Percentiles rank a stretch among this genome's conserved stretches.
phyloP scores from a whole-genome alignment of 2,797 vertebrate species.

The Mormyrus proboscirostris region DNA sequence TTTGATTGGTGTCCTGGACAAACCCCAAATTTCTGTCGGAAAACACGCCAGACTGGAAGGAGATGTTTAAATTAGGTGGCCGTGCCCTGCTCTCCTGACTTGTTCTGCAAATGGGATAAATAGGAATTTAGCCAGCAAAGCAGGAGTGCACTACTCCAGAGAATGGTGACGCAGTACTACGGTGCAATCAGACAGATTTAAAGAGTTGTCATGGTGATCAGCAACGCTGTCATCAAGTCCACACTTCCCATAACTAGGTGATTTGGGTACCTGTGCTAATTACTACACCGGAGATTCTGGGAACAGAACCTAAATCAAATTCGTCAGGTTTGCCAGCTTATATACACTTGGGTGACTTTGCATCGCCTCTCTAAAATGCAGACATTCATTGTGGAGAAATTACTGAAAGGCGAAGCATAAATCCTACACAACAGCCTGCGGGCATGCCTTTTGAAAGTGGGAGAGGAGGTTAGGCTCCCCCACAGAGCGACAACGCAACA shows the following conservation, averaged over 20 bases:
- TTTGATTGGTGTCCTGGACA: slow-evolving; percentile 55
- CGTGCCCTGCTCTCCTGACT: slow-evolving; percentile 25
- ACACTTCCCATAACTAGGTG: not conserved
- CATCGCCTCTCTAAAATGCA: not conserved
- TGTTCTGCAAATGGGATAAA: not conserved
- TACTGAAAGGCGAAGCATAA: slow-evolving; percentile 1
- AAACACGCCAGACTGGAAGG: slow-evolving; percentile 38
- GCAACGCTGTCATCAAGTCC: not conserved
- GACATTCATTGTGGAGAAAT: not conserved
- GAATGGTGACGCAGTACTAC: not conserved
- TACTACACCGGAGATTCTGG: not conserved
- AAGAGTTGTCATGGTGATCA: not conserved
- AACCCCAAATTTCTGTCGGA: slow-evolving; percentile 48
- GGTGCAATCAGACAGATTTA: not conserved
- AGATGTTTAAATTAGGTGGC: slow-evolving; percentile 44
- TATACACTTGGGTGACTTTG: not conserved
- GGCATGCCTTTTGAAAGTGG: not conserved
- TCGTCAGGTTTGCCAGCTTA: not conserved
- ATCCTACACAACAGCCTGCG: not conserved
- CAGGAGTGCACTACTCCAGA: not conserved
- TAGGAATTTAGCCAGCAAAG: not conserved
- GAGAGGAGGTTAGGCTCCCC: not conserved
- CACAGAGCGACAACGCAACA: not conserved
- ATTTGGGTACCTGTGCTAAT: not conserved
- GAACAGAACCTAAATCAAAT: not conserved